Base-by-base conservation (phyloP, 2,888 invertebrate species). In the Gymnosoma rotundatum region DNA sequence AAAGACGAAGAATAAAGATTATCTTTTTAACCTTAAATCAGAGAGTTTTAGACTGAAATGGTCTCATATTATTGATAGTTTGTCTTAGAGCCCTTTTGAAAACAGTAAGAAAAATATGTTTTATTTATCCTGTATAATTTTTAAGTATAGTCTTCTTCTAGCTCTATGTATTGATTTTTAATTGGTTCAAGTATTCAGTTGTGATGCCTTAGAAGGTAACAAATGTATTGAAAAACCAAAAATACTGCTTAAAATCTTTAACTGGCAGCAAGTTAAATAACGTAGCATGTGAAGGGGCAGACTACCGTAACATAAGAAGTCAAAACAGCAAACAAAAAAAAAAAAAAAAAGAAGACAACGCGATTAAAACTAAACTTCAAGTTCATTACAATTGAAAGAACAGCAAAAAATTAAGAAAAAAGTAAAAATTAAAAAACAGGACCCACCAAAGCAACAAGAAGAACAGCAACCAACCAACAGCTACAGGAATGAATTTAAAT, bases 401-500 rank as follows among this genome's bases (percentile, higher is more conserved):
- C 56, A 54, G 42, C 73, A 79, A 64, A 48, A 56, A 72, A 42
- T 21, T 1, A 52, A 38, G n/a, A 36, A 52, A 79, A 52, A 75
- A 78, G 58, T 75, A 64, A 72, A 63, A 45, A 67, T 25, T 25
- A 25, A 25, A 25, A 25, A 25, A 32, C 25, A 56, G 72, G 79
- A 61, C 75, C 69, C 61, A 50, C 50, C 50, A 54, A 60, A 63
- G 45, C 66, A 60, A 42, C 72, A 78, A 63, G 56, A 80, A 42
- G 42, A 42, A 12, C 2, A 42, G 54, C 54, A 38, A 45, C 25
- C 54, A 38, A 45, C 25, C 36, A 63, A 61, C 67, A 83, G 64
- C 73, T 63, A 70, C 66, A 80, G 73, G 45, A 84, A 75, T 73
- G 76, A 84, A 83, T 79, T 79, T 75, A 64, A 74, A 75, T 83